phyloP scores from a whole-genome alignment of 2,113 vertebrate species.

The Tiliqua scincoides region DNA sequence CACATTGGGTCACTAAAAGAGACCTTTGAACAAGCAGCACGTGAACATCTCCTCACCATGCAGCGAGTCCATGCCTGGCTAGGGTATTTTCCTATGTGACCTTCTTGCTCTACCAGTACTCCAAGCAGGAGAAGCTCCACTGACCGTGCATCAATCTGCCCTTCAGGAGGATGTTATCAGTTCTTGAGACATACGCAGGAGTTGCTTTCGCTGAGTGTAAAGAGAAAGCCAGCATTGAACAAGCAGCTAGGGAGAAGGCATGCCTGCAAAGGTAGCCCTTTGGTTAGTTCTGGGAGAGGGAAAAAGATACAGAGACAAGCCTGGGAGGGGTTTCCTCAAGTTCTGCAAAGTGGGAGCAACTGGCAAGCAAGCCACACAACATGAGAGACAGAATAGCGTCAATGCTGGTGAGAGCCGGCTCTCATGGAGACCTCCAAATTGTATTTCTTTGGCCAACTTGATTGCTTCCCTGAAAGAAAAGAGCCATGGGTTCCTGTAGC shows the following conservation, averaged over 20 bases:
- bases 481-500: no score
- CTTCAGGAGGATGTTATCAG: neutral
- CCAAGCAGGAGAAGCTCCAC: neutral
- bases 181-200: conserved; percentile 9
- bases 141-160: neutral
- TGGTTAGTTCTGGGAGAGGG: neutral
- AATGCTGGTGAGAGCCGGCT: no score
- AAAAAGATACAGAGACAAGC: neutral
- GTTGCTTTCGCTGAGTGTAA: neutral
- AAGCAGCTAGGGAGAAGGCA: neutral
- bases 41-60: no score
- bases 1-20: neutral
- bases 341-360: no score
- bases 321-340: neutral
- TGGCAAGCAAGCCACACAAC: neutral
- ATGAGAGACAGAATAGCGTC: no score
- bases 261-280: conserved; percentile 1
- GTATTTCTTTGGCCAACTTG: no score
- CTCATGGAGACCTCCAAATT: neutral
- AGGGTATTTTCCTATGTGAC: no score
- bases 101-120: no score
- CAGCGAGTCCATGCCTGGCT: neutral
- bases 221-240: neutral
- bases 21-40: neutral
- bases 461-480: neutral